Conservation (phyloP, 2,888 invertebrate genomes). For the Blomia tropicalis region DNA sequence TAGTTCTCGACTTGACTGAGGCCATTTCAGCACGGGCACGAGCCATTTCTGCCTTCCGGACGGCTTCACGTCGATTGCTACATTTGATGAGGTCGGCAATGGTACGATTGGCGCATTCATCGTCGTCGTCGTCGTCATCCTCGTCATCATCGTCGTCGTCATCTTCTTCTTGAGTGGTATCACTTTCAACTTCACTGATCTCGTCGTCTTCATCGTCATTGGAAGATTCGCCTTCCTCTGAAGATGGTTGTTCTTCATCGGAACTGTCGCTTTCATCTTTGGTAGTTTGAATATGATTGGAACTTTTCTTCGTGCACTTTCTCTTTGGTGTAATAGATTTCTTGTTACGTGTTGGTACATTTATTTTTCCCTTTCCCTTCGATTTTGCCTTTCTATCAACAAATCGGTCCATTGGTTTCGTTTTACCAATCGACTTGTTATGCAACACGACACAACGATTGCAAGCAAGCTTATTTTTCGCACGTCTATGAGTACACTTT, state of each 20-base stretch:
- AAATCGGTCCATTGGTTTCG: neutral
- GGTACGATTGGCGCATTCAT: neutral
- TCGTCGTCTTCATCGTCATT: neutral
- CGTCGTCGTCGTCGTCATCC: no score
- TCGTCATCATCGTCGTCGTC: neutral
- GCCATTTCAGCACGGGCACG: neutral
- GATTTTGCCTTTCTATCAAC: no score
- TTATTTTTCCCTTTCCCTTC: no score
- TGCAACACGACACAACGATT: no score
- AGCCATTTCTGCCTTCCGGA: constrained; percentile 7
- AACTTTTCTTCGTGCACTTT: neutral
- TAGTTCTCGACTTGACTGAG: neutral
- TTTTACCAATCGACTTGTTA: neutral
- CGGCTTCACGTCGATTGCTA: constrained; percentile 9
- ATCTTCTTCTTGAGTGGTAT: neutral
- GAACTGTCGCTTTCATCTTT: neutral
- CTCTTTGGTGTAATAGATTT: neutral
- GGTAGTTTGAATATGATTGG: neutral
- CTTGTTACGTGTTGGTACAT: neutral
- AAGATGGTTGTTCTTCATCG: constrained; percentile 1
- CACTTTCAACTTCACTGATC: constrained; percentile 2
- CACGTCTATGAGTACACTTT: no score
- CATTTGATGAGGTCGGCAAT: constrained; percentile 11
- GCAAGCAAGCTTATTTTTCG: no score
- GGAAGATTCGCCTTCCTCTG: neutral